These are phyloP conservation scores for Drosophila simulans DNA, from an alignment of 1,140 invertebrate species.

Conservation along the genomic window DNA sequence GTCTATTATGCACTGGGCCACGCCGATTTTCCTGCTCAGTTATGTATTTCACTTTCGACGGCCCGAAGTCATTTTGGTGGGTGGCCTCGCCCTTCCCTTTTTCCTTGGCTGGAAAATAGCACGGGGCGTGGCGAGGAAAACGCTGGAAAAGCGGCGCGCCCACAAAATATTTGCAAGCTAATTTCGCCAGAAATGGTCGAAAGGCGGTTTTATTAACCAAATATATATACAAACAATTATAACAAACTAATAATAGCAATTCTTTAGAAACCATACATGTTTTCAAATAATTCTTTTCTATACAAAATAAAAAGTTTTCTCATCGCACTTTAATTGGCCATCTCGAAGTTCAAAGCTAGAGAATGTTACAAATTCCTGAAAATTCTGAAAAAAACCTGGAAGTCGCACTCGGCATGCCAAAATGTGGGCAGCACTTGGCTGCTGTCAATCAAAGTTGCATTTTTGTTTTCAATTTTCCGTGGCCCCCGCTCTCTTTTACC, in stretches of 20 bases:
- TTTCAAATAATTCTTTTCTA: too few species aligned
- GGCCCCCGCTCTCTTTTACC: not conserved
- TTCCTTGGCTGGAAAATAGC: slow-evolving; percentile 3
- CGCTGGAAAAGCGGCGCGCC: not conserved
- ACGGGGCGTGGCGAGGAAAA: slow-evolving; percentile 22
- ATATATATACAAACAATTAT: too few species aligned
- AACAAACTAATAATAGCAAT: not conserved
- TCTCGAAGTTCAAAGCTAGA: slow-evolving; percentile 36
- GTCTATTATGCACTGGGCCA: slow-evolving; percentile 30
- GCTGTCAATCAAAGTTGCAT: slow-evolving; percentile 78
- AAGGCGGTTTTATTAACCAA: not conserved
- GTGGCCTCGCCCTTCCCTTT: slow-evolving; percentile 13
- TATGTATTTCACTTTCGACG: slow-evolving; percentile 63
- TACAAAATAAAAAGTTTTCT: too few species aligned
- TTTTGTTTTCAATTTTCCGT: slow-evolving; percentile 60
- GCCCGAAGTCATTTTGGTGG: slow-evolving; percentile 31
- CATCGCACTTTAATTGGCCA: slow-evolving; percentile 5
- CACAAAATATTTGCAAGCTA: slow-evolving; percentile 2
- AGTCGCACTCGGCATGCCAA: slow-evolving; percentile 17
- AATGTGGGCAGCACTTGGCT: slow-evolving; percentile 50
- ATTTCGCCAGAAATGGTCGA: not conserved
- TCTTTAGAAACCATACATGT: not conserved
- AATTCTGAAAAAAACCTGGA: slow-evolving; percentile 22
- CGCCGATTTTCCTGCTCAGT: slow-evolving; percentile 32
- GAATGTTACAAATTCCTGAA: slow-evolving; percentile 7